Evolutionary conservation across 1,140 invertebrate species (phyloP).

Genomic region (Oedothorax gibbosus): DNA sequence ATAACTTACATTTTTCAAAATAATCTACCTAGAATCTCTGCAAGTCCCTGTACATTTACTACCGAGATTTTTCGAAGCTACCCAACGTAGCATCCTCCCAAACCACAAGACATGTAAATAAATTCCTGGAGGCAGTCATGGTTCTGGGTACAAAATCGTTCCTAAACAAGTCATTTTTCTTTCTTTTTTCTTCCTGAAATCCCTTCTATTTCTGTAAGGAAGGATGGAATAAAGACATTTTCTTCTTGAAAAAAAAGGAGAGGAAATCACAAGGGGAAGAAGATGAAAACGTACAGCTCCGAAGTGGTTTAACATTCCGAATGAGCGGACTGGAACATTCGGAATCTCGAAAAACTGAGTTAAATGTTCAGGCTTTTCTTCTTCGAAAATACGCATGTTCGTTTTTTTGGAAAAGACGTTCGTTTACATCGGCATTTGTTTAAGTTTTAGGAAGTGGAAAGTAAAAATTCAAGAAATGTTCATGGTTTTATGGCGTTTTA

Average conservation of each 20-base stretch:
- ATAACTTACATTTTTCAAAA: too few relatives aligned
- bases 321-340: slow-evolving; percentile 9
- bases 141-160: slow-evolving; percentile 29
- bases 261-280: slow-evolving; percentile 3
- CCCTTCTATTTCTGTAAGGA: slow-evolving; percentile 8
- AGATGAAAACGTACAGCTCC: slow-evolving; percentile 26
- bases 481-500: too few relatives aligned
- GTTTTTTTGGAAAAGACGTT: not conserved
- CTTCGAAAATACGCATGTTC: not conserved
- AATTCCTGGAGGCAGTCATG: slow-evolving; percentile 15
- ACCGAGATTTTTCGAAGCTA: too few relatives aligned
- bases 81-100: too few relatives aligned
- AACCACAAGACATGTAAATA: slow-evolving; percentile 25
- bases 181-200: not conserved
- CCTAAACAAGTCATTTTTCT: slow-evolving; percentile 31
- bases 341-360: slow-evolving; percentile 15
- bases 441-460: too few relatives aligned
- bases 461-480: too few relatives aligned
- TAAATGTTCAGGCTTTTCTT: not conserved
- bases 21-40: too few relatives aligned
- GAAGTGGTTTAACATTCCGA: slow-evolving; percentile 35
- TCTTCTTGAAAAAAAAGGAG: not conserved
- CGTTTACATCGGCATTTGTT: too few relatives aligned
- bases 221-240: slow-evolving; percentile 12
- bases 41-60: too few relatives aligned